A percentile compares a stretch with the other conserved stretches of the same genome.
These are phyloP conservation scores for Corythornis cristatus DNA, from an alignment of 2,113 vertebrate genomes.

Conservation along the genomic window DNA sequence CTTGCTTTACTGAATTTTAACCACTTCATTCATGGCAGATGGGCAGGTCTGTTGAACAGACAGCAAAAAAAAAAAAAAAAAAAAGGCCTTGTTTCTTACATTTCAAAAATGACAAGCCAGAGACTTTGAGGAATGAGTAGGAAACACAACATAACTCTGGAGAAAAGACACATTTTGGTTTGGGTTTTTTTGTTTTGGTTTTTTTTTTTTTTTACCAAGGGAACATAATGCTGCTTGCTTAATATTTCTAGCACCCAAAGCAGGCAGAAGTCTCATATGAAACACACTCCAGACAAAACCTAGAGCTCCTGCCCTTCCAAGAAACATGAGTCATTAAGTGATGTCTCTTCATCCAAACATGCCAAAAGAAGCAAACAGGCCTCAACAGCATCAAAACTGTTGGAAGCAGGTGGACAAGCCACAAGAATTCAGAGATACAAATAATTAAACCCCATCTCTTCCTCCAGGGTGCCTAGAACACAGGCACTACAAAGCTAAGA, in stretches of 20 bases:
- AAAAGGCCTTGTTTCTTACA: background rate
- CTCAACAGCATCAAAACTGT: background rate
- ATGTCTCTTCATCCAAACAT: background rate
- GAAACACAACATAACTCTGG: background rate
- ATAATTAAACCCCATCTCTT: background rate
- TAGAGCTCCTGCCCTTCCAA: background rate
- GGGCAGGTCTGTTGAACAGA: background rate
- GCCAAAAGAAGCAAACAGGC: background rate
- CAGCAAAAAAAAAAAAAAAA: background rate
- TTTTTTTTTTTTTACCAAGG: background rate
- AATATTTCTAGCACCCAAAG: background rate
- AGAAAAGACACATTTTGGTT: background rate
- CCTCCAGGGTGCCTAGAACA: background rate
- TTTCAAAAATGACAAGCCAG: background rate
- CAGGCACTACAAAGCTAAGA: background rate
- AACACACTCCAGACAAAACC: background rate
- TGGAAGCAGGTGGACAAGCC: background rate
- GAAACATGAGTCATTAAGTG: background rate
- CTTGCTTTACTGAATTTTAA: background rate
- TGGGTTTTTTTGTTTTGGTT: background rate
- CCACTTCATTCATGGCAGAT: background rate
- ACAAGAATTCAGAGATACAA: background rate
- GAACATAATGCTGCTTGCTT: background rate
- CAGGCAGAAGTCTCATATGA: background rate
- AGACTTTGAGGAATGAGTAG: background rate